Conservation (phyloP, 1,140 invertebrate genomes). For the Charaxes varanes region DNA sequence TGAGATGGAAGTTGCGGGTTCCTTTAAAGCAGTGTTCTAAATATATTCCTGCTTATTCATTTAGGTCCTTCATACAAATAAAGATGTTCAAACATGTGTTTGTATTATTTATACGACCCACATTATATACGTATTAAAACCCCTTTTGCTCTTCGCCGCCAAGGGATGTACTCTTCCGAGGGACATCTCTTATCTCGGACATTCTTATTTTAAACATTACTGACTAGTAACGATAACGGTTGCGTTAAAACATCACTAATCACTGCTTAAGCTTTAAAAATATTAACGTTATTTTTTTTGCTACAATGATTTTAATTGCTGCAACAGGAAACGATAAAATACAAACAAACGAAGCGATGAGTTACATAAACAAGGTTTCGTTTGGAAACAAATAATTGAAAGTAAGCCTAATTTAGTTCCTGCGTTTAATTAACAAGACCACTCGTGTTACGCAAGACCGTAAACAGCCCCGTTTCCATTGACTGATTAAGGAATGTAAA, state of each 20-base stretch:
- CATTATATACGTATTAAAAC: too few relatives aligned
- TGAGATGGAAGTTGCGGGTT: too few relatives aligned
- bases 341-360: slow-evolving; percentile 3
- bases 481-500: slow-evolving; percentile 10
- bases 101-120: too few relatives aligned
- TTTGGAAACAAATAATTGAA: slow-evolving; percentile 13
- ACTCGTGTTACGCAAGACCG: slow-evolving; percentile 11
- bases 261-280: not conserved
- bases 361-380: slow-evolving; percentile 18
- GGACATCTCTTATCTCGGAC: too few relatives aligned
- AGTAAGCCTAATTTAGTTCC: slow-evolving; percentile 13
- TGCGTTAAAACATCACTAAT: not conserved
- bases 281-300: not conserved
- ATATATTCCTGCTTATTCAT: too few relatives aligned
- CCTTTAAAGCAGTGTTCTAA: too few relatives aligned
- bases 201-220: too few relatives aligned
- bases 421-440: slow-evolving; percentile 13
- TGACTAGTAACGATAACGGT: too few relatives aligned
- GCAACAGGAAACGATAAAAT: slow-evolving; percentile 9
- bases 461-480: not conserved
- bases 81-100: too few relatives aligned
- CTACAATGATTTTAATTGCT: slow-evolving; percentile 1
- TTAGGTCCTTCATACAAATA: too few relatives aligned
- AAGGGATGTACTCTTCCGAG: too few relatives aligned
- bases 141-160: too few relatives aligned